These are phyloP conservation scores for Pediacus dermestoides DNA, from an alignment of 2,888 invertebrate species.

Conservation along the genomic window DNA sequence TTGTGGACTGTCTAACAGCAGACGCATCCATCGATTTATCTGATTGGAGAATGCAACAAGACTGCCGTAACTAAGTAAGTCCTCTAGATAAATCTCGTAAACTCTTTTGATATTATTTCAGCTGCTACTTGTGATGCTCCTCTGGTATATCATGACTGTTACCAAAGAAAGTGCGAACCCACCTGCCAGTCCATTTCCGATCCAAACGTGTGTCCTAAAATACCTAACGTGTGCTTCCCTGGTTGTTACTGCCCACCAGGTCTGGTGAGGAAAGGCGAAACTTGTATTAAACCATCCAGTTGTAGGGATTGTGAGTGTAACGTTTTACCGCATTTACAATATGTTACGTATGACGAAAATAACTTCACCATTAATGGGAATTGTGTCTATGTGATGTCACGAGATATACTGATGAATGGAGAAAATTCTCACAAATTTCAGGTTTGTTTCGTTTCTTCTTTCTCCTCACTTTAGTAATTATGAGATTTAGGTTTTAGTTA, in stretches of 20 bases:
- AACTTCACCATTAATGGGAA: slow-evolving; percentile 78
- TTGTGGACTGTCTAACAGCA: slow-evolving; percentile 68
- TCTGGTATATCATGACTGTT: slow-evolving; percentile 79
- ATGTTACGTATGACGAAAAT: slow-evolving; percentile 77
- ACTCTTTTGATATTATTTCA: slow-evolving; percentile 35
- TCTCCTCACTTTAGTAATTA: too few species aligned
- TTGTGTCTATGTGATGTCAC: slow-evolving; percentile 78
- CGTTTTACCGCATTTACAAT: slow-evolving; percentile 75
- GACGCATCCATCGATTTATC: slow-evolving; percentile 62
- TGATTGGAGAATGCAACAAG: slow-evolving; percentile 67
- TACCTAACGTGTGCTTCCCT: slow-evolving; percentile 69
- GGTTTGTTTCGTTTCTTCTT: slow-evolving; percentile 36
- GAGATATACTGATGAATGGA: slow-evolving; percentile 54
- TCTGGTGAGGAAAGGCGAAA: slow-evolving; percentile 61
- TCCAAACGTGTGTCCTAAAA: slow-evolving; percentile 59
- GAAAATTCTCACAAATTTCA: slow-evolving; percentile 54
- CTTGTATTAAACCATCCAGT: slow-evolving; percentile 66
- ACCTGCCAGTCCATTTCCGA: slow-evolving; percentile 64
- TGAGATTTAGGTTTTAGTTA: slow-evolving; percentile 61
- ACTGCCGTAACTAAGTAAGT: slow-evolving; percentile 59
- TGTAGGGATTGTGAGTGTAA: slow-evolving; percentile 73
- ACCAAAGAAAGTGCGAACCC: slow-evolving; percentile 72
- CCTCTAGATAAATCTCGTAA: neutral
- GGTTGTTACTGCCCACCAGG: slow-evolving; percentile 86
- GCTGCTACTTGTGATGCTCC: slow-evolving; percentile 71